These are phyloP conservation scores for Neodon shergylaensis DNA, from an alignment of 2,113 vertebrate species.

Conservation along the genomic window DNA sequence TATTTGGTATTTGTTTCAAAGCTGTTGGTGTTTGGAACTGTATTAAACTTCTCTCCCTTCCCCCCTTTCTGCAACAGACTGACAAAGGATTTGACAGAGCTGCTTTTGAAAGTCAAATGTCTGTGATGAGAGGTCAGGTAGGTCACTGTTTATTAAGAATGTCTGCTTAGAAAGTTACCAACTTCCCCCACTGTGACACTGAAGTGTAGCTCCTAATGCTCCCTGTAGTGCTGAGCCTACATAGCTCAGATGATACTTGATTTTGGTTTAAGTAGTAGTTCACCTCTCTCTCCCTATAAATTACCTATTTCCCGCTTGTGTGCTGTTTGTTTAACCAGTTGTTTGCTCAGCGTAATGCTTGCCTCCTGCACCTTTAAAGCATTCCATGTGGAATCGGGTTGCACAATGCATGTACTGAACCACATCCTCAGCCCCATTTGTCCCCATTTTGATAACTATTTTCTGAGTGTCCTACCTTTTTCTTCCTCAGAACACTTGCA, in stretches of 20 bases:
- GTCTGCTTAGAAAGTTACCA: neutral
- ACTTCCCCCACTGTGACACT: neutral
- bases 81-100: constrained; percentile 97
- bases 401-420: neutral
- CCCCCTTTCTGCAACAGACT: constrained; percentile 79
- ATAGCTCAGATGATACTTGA: neutral
- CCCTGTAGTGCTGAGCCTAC: neutral
- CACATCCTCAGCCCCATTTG: neutral
- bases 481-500: neutral
- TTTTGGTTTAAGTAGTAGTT: neutral
- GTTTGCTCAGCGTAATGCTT: neutral
- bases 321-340: neutral
- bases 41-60: neutral
- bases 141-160: constrained; percentile 68
- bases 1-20: constrained; percentile 30
- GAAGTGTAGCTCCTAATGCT: neutral
- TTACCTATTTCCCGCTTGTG: neutral
- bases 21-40: neutral
- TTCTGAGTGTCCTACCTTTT: neutral
- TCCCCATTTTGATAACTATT: neutral
- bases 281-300: neutral
- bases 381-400: neutral
- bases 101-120: constrained; percentile 98
- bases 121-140: constrained; percentile 99
- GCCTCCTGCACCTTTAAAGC: neutral